Evolutionary conservation across 2,797 vertebrate genomes (phyloP).

Genomic region (Acanthis flammea): DNA sequence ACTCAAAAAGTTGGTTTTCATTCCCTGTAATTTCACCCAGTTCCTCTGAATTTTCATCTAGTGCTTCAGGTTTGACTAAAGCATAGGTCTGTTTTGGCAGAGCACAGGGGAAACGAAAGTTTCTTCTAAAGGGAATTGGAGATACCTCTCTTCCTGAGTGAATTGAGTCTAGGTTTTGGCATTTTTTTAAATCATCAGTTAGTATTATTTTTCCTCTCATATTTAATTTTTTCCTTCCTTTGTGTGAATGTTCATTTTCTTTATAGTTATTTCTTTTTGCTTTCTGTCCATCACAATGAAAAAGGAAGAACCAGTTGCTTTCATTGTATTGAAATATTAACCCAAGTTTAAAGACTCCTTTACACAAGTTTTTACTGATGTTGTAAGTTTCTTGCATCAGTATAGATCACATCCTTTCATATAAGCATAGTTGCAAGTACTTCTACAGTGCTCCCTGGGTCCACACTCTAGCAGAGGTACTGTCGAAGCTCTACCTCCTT

Average conservation of each 20-base stretch:
- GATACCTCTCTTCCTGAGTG: not conserved
- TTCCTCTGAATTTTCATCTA: not conserved
- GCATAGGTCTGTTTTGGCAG: not conserved
- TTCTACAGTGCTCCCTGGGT: not conserved
- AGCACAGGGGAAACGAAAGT: not conserved
- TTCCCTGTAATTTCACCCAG: not conserved
- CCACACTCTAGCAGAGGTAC: not conserved
- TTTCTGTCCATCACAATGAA: not conserved
- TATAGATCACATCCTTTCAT: not conserved
- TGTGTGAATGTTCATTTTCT: not conserved
- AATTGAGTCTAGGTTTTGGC: not conserved
- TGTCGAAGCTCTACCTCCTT: not conserved
- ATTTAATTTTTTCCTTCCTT: not conserved
- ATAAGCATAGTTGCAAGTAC: not conserved
- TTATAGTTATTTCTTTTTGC: not conserved
- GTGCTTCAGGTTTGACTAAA: not conserved
- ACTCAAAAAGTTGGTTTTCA: not conserved
- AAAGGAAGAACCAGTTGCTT: not conserved
- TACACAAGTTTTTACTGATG: not conserved
- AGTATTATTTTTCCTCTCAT: not conserved
- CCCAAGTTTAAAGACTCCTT: not conserved
- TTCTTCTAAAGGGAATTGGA: not conserved
- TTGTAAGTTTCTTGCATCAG: not conserved
- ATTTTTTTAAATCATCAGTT: not conserved
- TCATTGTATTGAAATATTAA: not conserved